These are phyloP conservation scores for Ptychoptera contaminata DNA, from an alignment of 2,888 invertebrate genomes.

Conservation along the genomic window DNA sequence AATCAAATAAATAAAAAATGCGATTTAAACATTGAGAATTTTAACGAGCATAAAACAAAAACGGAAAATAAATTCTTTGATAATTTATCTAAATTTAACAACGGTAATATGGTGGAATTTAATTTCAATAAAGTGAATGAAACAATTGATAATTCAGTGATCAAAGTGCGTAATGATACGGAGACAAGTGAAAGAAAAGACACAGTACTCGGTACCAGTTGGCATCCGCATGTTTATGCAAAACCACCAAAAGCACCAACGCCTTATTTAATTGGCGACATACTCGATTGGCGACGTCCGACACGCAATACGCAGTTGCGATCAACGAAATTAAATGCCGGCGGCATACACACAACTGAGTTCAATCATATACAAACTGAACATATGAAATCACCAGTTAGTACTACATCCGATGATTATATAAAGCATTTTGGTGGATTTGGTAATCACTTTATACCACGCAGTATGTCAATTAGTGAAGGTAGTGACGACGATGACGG, in stretches of 20 bases:
- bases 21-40: neutral
- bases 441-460: slow-evolving; percentile 10
- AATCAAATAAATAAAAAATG: neutral
- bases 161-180: neutral
- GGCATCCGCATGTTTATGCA: slow-evolving; percentile 84
- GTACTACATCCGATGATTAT: slow-evolving; percentile 10
- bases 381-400: slow-evolving; percentile 2
- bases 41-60: neutral
- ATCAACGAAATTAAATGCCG: neutral
- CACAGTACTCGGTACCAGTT: slow-evolving; percentile 29
- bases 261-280: slow-evolving; percentile 76
- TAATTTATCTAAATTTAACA: neutral
- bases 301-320: neutral
- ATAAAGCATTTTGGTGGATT: slow-evolving; percentile 17
- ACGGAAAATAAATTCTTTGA: neutral
- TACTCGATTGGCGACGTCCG: slow-evolving; percentile 45
- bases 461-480: slow-evolving; percentile 24
- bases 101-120: too few species aligned
- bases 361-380: neutral
- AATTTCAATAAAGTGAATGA: neutral
- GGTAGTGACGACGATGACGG: slow-evolving; percentile 31
- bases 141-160: neutral
- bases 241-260: slow-evolving; percentile 69
- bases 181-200: slow-evolving; percentile 1
- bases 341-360: too few species aligned